Evolutionary conservation across 2,888 invertebrate species (phyloP), one percentile per base, ranked within the genome.

Genomic region (Dicyrtomina minuta): DNA sequence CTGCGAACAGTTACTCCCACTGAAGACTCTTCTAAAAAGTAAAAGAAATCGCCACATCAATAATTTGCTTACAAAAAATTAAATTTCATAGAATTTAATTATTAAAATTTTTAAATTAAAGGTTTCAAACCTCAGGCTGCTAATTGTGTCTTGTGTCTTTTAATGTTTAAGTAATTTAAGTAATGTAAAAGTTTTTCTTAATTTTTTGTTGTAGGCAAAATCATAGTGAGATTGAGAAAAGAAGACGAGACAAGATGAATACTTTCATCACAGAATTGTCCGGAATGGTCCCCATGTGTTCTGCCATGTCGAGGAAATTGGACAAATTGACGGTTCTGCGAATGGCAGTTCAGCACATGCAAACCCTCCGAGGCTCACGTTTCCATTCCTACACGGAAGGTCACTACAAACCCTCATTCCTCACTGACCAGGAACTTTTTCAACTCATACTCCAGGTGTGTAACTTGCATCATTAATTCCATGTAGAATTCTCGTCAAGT

Each of bases 241-340:
- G 96, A 0, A 86, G 96, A 0, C 86, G 96, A 39, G 95, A 96
- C 82, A 96, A 96, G 83, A 96, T 96, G 95, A 96, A 96, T 84
- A 92, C 91, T 0, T 95, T 94, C 83, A 96, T 96, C 78, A 88
- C 90, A 2, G 94, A 96, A 82, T 82, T 96, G 69, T 91, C 93
- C 64, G 86, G 90, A 17, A 90, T 96, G 88, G 88, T 96, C 22
- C 96, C 96, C 0, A 93, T 94, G 92, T 96, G 96, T 81, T 90
- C 90, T 79, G 92, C 93, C 3, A 92, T 94, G 91, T 90, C 93
- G 41, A 85, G 94, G 67, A 96, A 96, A 83, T 84, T 96, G 79
- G 96, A 96, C 84, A 96, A 96, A 83, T 84, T 96, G 77, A 96
- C 95, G 0, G 87, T 88, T 1, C 84, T 96, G 27, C 85, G 95